Base-by-base conservation (phyloP, 2,888 invertebrate species). In the Polyommatus icarus region DNA sequence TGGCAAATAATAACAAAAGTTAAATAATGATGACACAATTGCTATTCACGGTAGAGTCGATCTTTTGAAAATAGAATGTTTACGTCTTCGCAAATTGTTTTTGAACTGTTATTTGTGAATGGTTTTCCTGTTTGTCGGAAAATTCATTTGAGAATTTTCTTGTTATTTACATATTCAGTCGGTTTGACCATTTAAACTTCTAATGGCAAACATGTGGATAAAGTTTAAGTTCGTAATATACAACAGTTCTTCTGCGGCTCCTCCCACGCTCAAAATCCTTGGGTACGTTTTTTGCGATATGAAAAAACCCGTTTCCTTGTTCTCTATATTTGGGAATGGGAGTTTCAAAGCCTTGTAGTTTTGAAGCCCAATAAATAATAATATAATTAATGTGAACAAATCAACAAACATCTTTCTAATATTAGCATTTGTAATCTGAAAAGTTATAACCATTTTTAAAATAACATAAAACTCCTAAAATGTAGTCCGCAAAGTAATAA, bases 51-150 rank as follows among this genome's bases (percentile, higher is more conserved):
- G 59, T 32, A 32, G 67, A 67, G 15, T 67, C 29, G 67, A 5
- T 29, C 67, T 67, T 67, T 67, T 29, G 67, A 67, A 67, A 67
- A 67, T 67, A 61, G 61, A 61, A 61, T 61, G 67, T 67, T 67
- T 67, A 29, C 67, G 6, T 67, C 67, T 67, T 67, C 67, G 5
- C 15, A 67, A 29, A 67, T 32, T 67, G 67, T 18, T 32, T 61
- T 32, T 32, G 67, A 67, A 32, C 67, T 29, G 67, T 18, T 67
- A 67, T 67, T 67, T 67, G 29, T 67, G 67, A 67, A 61, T 61
- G 29, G 67, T 32, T 67, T 67, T 67, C 67, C 67, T 67, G 67
- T 67, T 67, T 67, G 67, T 67, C 5, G 12, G 67, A 29, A 32
- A 4, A 67, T 67, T 67, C 32, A 67, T 67, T 54, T 67, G 67